phyloP scores from a whole-genome alignment of 2,797 vertebrate genomes.

The Pipistrellus pipistrellus region DNA sequence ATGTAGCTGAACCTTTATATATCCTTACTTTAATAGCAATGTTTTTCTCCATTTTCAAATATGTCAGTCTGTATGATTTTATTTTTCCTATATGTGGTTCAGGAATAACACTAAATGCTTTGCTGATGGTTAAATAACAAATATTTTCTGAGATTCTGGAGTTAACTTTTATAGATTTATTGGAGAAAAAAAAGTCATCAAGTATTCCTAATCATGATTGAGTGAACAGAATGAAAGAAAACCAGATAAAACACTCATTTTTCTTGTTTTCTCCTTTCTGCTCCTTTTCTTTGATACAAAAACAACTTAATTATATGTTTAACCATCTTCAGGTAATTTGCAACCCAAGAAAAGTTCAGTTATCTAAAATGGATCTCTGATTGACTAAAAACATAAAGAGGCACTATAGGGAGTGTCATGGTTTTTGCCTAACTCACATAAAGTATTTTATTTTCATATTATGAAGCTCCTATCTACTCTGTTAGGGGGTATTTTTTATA shows the following conservation, averaged over 20 bases:
- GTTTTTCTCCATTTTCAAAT: neutral
- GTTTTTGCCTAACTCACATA: neutral
- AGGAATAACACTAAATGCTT: slow-evolving; percentile 47
- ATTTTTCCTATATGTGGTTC: neutral
- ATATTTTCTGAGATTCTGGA: neutral
- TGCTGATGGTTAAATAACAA: neutral
- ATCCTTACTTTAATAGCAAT: neutral
- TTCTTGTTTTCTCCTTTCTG: neutral
- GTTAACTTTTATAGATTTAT: neutral
- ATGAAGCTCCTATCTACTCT: neutral
- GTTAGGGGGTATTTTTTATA: neutral
- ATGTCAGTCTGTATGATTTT: neutral
- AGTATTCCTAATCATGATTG: neutral
- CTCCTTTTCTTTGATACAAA: neutral
- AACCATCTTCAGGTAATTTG: slow-evolving; percentile 12
- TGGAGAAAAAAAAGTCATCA: slow-evolving; percentile 36
- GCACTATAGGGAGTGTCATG: neutral
- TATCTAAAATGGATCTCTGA: neutral
- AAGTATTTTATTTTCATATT: neutral
- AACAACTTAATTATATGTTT: neutral
- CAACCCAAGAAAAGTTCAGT: neutral
- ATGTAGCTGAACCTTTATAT: neutral
- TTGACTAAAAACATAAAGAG: neutral
- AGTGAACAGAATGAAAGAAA: neutral
- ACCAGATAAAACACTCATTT: neutral